phyloP scores from a whole-genome alignment of 2,797 vertebrate species.

The Lagodon rhomboides region DNA sequence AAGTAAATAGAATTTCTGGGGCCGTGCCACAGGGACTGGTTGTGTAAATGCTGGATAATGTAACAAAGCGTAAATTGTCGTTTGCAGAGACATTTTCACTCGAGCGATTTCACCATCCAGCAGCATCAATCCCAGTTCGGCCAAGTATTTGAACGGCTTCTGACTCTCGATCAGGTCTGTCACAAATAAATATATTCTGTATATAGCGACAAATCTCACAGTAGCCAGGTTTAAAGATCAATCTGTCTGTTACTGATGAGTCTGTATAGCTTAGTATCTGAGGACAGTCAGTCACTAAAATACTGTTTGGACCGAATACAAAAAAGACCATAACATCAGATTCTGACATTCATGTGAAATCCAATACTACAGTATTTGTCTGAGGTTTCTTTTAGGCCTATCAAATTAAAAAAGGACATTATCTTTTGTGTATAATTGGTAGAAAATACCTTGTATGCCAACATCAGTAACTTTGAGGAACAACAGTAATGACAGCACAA shows the following conservation, averaged over 20 bases:
- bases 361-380: not conserved
- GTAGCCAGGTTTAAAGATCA: constrained; percentile 43
- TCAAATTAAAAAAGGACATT: constrained; percentile 4
- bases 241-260: constrained; percentile 30
- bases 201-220: constrained; percentile 59
- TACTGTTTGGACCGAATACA: not conserved
- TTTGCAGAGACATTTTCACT: constrained; percentile 32
- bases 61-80: constrained; percentile 23
- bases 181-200: constrained; percentile 76
- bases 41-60: constrained; percentile 8
- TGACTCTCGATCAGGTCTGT: constrained; percentile 50
- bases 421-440: constrained; percentile 15
- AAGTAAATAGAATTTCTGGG: too few relatives aligned
- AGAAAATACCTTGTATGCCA: constrained; percentile 26
- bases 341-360: not conserved
- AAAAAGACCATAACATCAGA: constrained; percentile 14
- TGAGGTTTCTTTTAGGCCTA: not conserved
- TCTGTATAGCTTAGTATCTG: constrained; percentile 20
- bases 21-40: not conserved
- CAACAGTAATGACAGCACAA: constrained; percentile 46
- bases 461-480: constrained; percentile 20
- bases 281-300: constrained; percentile 21
- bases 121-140: constrained; percentile 16
- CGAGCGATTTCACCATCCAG: constrained; percentile 28
- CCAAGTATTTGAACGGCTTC: constrained; percentile 47